These are phyloP conservation scores for Buceros bicornis DNA, from an alignment of 2,797 vertebrate species.

Conservation along the genomic window DNA sequence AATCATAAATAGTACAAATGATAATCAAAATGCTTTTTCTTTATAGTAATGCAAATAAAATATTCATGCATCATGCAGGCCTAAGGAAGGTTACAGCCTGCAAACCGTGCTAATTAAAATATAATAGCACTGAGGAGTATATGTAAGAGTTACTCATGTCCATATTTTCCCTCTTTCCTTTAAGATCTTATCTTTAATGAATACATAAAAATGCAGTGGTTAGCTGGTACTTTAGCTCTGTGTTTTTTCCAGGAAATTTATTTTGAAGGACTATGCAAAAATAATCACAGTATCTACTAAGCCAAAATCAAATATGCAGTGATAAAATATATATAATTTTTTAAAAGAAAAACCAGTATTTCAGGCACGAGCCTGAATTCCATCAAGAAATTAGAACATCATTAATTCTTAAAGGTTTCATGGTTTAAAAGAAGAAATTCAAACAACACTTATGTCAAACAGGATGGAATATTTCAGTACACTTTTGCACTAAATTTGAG, in stretches of 20 bases:
- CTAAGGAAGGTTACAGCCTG: conserved; percentile 64
- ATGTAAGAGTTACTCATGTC: conserved; percentile 50
- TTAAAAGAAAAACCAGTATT: background rate
- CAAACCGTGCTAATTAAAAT: conserved; percentile 64
- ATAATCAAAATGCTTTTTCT: conserved; percentile 70
- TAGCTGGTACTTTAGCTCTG: conserved; percentile 33
- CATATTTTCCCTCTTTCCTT: conserved; percentile 40
- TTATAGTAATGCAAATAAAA: conserved; percentile 66
- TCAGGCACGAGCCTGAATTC: background rate
- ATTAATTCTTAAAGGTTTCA: background rate
- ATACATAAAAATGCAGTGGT: conserved; percentile 51
- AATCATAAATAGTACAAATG: conserved; percentile 32
- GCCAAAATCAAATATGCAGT: background rate
- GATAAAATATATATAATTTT: background rate
- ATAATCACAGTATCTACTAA: background rate
- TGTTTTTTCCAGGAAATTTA: conserved; percentile 2
- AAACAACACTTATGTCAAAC: background rate
- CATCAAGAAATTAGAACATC: background rate
- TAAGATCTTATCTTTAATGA: conserved; percentile 62
- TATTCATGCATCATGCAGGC: conserved; percentile 53
- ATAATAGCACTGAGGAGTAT: conserved; percentile 16
- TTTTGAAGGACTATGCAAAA: conserved; percentile 29
- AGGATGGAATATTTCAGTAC: background rate
- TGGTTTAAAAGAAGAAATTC: background rate
- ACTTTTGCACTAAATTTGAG: background rate